Conservation (phyloP, 2,888 invertebrate species). For the Heteromyza rotundicornis region DNA sequence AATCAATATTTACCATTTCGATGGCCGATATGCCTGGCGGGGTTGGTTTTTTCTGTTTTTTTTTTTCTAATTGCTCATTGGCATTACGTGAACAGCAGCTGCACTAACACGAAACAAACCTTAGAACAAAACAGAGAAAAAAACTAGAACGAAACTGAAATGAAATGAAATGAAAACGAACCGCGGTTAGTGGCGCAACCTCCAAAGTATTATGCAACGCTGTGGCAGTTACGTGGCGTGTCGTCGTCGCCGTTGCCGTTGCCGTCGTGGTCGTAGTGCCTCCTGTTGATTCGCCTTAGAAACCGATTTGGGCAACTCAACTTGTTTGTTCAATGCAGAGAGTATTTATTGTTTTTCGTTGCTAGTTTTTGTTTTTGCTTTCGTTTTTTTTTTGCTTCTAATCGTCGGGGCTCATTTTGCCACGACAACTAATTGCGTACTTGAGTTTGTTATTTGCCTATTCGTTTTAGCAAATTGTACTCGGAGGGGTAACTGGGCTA, state of each 20-base stretch:
- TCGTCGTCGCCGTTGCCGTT: too few species aligned
- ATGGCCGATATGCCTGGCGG: neutral
- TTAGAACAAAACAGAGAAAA: too few species aligned
- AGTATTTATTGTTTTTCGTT: neutral
- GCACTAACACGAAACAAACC: too few species aligned
- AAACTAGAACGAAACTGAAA: too few species aligned
- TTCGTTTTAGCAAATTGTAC: too few species aligned
- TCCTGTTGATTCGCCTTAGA: constrained; percentile 27
- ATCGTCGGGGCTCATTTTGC: neutral
- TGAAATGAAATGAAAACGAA: too few species aligned
- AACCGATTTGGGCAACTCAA: constrained; percentile 12
- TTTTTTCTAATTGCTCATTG: too few species aligned
- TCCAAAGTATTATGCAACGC: too few species aligned
- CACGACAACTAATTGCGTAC: constrained; percentile 4
- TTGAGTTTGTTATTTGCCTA: too few species aligned
- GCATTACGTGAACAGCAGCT: too few species aligned
- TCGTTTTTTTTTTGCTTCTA: neutral
- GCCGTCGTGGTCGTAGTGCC: neutral
- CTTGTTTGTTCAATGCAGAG: constrained; percentile 25
- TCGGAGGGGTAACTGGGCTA: too few species aligned
- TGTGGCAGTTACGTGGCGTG: neutral
- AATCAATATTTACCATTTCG: neutral
- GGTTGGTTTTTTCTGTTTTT: neutral
- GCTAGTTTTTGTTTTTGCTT: neutral
- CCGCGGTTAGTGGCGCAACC: too few species aligned